These are phyloP conservation scores for Siniperca chuatsi DNA, from an alignment of 2,113 vertebrate genomes.

Conservation along the genomic window DNA sequence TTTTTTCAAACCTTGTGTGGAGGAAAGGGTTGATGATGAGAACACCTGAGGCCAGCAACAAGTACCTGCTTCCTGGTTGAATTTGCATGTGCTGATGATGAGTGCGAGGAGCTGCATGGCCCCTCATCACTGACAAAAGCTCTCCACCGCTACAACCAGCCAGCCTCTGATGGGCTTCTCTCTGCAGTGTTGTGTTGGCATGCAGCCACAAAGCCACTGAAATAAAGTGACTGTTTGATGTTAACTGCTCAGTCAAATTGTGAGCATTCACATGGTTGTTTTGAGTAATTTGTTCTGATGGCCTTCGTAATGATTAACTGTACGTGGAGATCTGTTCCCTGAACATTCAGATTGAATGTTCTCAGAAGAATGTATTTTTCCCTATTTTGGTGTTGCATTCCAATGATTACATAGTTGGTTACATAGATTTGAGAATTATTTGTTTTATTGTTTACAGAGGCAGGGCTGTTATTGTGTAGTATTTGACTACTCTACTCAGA, in stretches of 20 bases:
- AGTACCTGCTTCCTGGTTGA: slow-evolving; percentile 58
- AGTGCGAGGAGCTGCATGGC: slow-evolving; percentile 13
- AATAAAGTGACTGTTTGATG: slow-evolving; percentile 1
- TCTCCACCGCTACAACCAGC: slow-evolving; percentile 4
- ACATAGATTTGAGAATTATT: neutral
- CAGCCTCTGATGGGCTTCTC: slow-evolving; percentile 7
- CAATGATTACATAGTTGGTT: neutral
- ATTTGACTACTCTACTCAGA: neutral
- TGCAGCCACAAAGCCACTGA: neutral
- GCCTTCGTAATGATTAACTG: neutral
- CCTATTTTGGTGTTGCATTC: neutral
- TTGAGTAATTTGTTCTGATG: slow-evolving; percentile 2
- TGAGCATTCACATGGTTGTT: neutral
- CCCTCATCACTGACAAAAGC: slow-evolving; percentile 18
- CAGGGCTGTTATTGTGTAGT: too few species aligned
- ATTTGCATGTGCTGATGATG: slow-evolving; percentile 62
- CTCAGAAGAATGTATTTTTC: neutral
- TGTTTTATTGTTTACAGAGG: too few species aligned
- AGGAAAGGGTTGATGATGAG: slow-evolving; percentile 26
- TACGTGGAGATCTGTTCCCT: neutral
- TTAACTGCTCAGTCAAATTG: slow-evolving; percentile 2
- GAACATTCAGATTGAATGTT: neutral
- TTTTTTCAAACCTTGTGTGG: neutral
- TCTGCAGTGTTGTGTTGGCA: slow-evolving; percentile 14
- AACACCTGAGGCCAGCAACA: slow-evolving; percentile 30